phyloP scores from a whole-genome alignment of 2,113 vertebrate species.

The Ariopsis seemanni region DNA sequence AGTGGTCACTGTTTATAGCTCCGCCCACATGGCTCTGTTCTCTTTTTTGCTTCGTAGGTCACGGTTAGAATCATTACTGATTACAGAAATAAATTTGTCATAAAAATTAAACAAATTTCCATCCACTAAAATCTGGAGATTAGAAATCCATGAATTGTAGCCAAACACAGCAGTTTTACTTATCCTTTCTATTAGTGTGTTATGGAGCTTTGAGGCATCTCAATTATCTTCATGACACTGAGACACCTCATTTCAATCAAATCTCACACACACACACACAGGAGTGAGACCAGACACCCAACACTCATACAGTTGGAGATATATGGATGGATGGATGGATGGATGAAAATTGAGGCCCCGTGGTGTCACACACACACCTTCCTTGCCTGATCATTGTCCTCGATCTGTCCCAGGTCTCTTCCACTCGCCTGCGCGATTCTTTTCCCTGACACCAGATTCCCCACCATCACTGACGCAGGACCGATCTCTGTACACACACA shows the following conservation, averaged over 20 bases:
- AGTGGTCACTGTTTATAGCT: neutral
- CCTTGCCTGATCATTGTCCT: slow-evolving; percentile 90
- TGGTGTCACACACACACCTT: slow-evolving; percentile 69
- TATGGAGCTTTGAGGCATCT: neutral
- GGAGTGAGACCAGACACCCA: neutral
- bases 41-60: neutral
- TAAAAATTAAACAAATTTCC: neutral
- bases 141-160: neutral
- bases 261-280: neutral
- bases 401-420: slow-evolving; percentile 87
- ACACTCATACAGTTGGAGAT: neutral
- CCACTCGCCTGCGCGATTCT: slow-evolving; percentile 89
- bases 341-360: slow-evolving; percentile 54
- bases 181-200: no score
- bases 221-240: neutral
- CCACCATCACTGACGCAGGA: slow-evolving; percentile 93
- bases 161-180: neutral
- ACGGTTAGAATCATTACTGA: no score
- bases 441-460: slow-evolving; percentile 91
- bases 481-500: slow-evolving; percentile 78
- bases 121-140: slow-evolving; percentile 16
- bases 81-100: no score
- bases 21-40: neutral
- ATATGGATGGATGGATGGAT: slow-evolving; percentile 4
- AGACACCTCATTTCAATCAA: neutral